Evolutionary conservation across 1,140 invertebrate genomes (phyloP), one percentile per base, ranked within the genome.

Genomic region (Yoshiicerus persimilis): DNA sequence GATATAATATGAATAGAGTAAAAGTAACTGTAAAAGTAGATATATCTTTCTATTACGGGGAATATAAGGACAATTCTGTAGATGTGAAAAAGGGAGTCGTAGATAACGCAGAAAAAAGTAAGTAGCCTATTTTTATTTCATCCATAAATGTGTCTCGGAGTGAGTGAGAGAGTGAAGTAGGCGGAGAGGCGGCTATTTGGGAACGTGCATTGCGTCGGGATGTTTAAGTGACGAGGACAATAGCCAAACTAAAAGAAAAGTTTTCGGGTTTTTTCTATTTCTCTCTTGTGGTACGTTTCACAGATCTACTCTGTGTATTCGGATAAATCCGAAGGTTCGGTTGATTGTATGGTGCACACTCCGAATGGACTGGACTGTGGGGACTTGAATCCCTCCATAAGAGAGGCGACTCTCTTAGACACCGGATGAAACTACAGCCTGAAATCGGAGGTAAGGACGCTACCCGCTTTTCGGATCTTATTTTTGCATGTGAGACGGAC

Each of bases 91-190:
- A 38, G 75, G 30, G 75, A 80, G 32, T 80, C 75, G 75, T 80
- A 80, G 75, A 80, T 80, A 80, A 80, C 75, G 75, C 6, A 34
- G 75, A 80, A 80, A 80, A 80, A 80, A 80, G 75, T 80, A 80
- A 80, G 75, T 80, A 80, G 75, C 75, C 75, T 80, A 80, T 80
- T 80, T 80, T 80, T 80, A 80, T 80, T 80, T 80, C 75, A 80
- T 80, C 75, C 75, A 80, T 80, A 80, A 80, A 80, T 80, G 75
- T 80, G 75, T 80, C 75, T 80, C 8, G 20, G 75, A 80, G 75
- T 80, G 75, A 80, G 75, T 36, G 75, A 80, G 75, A 80, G 75
- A 80, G 75, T n/a, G 32, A 80, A 80, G 75, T 34, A 80, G 75
- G 75, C 32, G 75, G 75, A 80, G 34, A 80, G 75, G 20, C 32